A percentile compares a stretch with the other conserved stretches of the same genome.
Conservation (phyloP, 2,888 invertebrate species). For the Dendrolimus houi region DNA sequence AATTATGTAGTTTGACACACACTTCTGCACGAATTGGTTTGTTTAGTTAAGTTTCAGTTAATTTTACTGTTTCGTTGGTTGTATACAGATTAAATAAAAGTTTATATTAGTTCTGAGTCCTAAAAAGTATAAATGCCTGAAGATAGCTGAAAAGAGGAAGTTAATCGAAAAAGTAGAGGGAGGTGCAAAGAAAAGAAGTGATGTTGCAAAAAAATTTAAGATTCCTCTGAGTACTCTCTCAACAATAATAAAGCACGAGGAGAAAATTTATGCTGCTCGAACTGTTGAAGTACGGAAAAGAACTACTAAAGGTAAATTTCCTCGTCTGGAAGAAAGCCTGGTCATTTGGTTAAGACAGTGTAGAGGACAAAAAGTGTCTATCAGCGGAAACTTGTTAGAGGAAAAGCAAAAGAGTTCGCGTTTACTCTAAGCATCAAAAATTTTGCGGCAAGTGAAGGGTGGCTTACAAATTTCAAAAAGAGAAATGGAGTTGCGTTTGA, state of each 20-base stretch:
- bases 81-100: too few species aligned
- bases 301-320: constrained; percentile 15
- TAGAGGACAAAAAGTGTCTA: too few species aligned
- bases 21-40: constrained; percentile 2
- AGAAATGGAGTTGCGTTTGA: too few species aligned
- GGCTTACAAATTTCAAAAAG: too few species aligned
- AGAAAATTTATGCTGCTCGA: too few species aligned
- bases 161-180: constrained; percentile 12
- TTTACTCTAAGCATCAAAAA: constrained; percentile 9
- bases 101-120: constrained; percentile 10
- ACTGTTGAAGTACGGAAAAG: too few species aligned
- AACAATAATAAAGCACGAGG: constrained; percentile 12
- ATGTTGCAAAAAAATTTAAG: constrained; percentile 10
- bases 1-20: too few species aligned
- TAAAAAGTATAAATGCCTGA: constrained; percentile 11
- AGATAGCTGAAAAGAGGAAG: constrained; percentile 12
- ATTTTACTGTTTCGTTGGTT: too few species aligned
- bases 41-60: constrained; percentile 9
- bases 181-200: constrained; percentile 12
- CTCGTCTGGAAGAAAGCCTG: constrained; percentile 16
- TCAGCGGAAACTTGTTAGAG: constrained; percentile 11
- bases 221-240: constrained; percentile 12
- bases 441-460: constrained; percentile 8
- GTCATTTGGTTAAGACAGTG: constrained; percentile 16
- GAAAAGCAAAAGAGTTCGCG: constrained; percentile 11